Evolutionary conservation across 2,888 invertebrate genomes (phyloP), one percentile per base, ranked within the genome.

Genomic region (Trissonchulus sp.): DNA sequence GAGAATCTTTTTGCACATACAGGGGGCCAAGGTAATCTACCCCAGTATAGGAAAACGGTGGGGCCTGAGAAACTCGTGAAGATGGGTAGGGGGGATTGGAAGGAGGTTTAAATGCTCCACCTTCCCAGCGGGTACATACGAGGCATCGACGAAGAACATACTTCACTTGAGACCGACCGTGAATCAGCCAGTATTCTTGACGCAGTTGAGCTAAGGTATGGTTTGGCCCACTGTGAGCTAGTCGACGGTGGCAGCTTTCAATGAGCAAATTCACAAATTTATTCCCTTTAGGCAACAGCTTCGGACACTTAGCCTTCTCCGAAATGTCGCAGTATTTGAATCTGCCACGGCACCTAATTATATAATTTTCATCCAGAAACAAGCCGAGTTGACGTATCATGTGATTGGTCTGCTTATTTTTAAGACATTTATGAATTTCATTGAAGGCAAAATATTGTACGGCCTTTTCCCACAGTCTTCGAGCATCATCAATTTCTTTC

Each of bases 81-180:
- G 15, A 33, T 15, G 72, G 72, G 8, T 33, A n/a, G 8, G 72
- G 30, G 28, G 72, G 72, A 8, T 18, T 38, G 8, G n/a, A 15
- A 15, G 72, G 72, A 38, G 72, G 33, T 38, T 72, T 28, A 18
- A 18, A 72, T n/a, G 72, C 34, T 35, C 72, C 72, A 18, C 72
- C 72, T 38, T 72, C 60, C 33, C 60, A 48, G 18, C 60, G 33
- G 28, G 23, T 33, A 72, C 30, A 72, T 18, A 38, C 15, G 15
- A 18, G 36, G n/a, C 72, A 72, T 36, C 60, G 3, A 18, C 34
- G 28, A n/a, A 72, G 15, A 35, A 72, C 30, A 18, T 72, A 33
- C 18, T 72, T 38, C 30, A 72, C 72, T 35, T 72, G 8, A 15
- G 33, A n/a, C 28, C 72, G 3, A 23, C 72, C 72, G 8, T 38